These are phyloP conservation scores for Pantherophis guttatus DNA, from an alignment of 2,113 vertebrate genomes.

Conservation along the genomic window DNA sequence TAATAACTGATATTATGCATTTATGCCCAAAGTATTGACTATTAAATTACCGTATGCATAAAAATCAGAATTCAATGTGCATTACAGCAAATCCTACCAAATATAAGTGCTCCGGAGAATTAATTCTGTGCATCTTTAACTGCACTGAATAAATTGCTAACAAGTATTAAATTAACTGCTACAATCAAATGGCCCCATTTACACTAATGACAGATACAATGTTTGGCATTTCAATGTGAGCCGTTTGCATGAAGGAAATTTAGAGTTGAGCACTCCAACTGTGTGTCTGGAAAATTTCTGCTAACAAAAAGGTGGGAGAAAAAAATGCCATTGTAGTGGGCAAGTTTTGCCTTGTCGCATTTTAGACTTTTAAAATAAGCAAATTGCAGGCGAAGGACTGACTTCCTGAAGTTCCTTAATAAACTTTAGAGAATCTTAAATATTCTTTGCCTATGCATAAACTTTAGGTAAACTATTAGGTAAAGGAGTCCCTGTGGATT, in stretches of 20 bases:
- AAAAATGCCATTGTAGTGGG: neutral
- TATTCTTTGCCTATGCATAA: neutral
- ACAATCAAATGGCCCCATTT: slow-evolving; percentile 32
- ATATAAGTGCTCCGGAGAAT: neutral
- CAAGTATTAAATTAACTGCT: neutral
- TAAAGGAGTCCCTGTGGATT: neutral
- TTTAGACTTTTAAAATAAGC: neutral
- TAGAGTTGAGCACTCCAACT: neutral
- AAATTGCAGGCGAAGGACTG: neutral
- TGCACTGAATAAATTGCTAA: slow-evolving; percentile 12
- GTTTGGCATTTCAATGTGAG: neutral
- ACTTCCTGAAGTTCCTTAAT: no score
- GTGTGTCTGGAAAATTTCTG: neutral
- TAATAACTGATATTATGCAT: neutral
- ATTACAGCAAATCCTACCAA: slow-evolving; percentile 4
- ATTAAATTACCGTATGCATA: slow-evolving; percentile 11
- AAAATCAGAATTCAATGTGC: neutral
- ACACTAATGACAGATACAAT: neutral
- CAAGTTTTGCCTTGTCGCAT: no score
- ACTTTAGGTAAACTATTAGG: neutral
- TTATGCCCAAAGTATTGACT: neutral
- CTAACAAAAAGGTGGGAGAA: neutral
- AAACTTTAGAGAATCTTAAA: neutral
- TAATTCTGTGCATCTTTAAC: slow-evolving; percentile 11
- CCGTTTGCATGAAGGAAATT: rapidly evolving